Conservation (phyloP, 2,888 invertebrate genomes). For the Monoplex corrugatus region DNA sequence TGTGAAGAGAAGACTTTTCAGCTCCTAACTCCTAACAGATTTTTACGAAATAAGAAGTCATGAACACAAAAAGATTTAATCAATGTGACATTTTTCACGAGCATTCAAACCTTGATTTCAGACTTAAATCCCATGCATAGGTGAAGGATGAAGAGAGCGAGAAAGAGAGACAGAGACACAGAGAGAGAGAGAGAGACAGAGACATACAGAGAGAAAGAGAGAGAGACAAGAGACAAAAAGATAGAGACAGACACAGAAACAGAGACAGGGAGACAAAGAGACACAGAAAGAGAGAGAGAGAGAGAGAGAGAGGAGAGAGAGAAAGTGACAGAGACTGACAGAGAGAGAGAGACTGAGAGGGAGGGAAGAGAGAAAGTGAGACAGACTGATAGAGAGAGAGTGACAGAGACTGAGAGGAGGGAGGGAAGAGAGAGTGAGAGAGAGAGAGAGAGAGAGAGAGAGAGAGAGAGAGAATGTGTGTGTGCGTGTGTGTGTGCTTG, state of each 20-base stretch:
- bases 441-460: background rate
- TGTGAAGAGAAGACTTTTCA: too few relatives aligned
- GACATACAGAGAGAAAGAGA: background rate
- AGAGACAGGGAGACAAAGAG: constrained; percentile 18
- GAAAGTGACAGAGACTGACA: too few relatives aligned
- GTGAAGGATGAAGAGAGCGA: background rate
- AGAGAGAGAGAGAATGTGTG: background rate
- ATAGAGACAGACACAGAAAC: background rate
- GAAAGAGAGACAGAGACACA: background rate
- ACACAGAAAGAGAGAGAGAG: constrained; percentile 28
- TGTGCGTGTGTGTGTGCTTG: background rate
- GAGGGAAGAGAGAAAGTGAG: background rate
- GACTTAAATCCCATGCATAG: too few relatives aligned
- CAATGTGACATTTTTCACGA: too few relatives aligned
- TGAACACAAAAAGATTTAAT: too few relatives aligned
- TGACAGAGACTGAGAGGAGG: background rate
- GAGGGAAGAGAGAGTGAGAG: background rate
- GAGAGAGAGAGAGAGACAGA: background rate
- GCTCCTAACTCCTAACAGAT: too few relatives aligned
- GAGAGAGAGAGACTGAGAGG: background rate
- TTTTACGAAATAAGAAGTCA: too few relatives aligned
- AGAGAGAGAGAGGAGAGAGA: constrained; percentile 27
- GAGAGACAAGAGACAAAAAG: background rate
- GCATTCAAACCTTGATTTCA: too few relatives aligned
- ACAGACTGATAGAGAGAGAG: background rate